phyloP scores from a whole-genome alignment of 2,113 vertebrate species.

The Thermophis baileyi region DNA sequence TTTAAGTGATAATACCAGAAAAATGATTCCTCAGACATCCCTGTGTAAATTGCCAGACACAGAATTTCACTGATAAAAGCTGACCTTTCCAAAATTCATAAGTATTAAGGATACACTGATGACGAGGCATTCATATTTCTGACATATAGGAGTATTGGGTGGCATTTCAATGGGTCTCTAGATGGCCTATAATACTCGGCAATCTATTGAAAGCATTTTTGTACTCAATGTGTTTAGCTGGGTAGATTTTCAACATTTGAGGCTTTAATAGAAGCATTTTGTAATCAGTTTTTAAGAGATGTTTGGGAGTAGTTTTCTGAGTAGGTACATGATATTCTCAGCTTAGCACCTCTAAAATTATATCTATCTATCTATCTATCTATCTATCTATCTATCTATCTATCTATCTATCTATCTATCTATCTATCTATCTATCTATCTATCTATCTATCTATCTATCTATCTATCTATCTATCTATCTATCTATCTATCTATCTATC shows the following conservation, averaged over 20 bases:
- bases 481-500: too few species aligned
- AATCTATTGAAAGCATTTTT: neutral
- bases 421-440: too few species aligned
- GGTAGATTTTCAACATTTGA: neutral
- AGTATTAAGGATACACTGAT: neutral
- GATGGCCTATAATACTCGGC: neutral
- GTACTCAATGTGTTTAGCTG: neutral
- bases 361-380: neutral
- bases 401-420: too few species aligned
- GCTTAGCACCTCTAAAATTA: neutral
- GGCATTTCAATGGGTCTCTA: neutral
- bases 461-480: too few species aligned
- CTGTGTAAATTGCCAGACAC: neutral
- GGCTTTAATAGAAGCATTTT: neutral
- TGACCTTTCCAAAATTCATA: neutral
- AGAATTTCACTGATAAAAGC: neutral
- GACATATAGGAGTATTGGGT: neutral
- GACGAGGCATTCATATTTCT: neutral
- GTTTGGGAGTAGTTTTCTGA: neutral
- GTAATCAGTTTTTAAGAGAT: neutral
- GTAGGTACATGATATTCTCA: neutral
- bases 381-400: too few species aligned
- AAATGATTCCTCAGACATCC: neutral
- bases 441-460: too few species aligned
- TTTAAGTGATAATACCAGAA: conserved; percentile 1